Evolutionary conservation across 2,797 vertebrate species (phyloP), one percentile per base, ranked within the genome.

Genomic region (Pagetopsis macropterus): DNA sequence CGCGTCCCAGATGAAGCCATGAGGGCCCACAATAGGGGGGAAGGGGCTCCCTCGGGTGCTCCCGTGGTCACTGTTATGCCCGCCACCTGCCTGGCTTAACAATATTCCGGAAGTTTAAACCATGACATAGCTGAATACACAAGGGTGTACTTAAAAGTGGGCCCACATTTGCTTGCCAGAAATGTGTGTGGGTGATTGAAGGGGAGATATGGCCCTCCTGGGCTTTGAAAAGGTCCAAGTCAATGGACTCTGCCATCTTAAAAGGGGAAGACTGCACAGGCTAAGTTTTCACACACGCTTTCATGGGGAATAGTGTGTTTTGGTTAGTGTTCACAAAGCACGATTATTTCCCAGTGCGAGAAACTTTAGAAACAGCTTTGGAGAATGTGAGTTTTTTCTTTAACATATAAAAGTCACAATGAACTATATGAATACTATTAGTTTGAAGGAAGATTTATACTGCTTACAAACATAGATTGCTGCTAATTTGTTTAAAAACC

Each of bases 71-170:
- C 86, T 89, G 85, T 80, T 87, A 83, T 91, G 87, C 91, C 91
- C 88, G 87, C 92, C 89, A 93, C 92, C 93, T 94, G 92, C 87
- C 88, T 90, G 88, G 80, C 87, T 89, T 85, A 85, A 93, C 87
- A 92, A 91, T 87, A 88, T 91, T 81, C 84, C 84, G 86, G 88
- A 93, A 90, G 89, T 90, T 84, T 80, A 87, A 91, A 86, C 80
- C 85, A 81, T 89, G 88, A 92, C 90, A 91, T 93, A 91, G 91
- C 88, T 92, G 81, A 93, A 92, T 91, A 90, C 91, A 92, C 90
- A 78, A 80, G 91, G 88, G 92, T 72, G 73, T 66, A 84, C 87
- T 92, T 91, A 89, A 91, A 88, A 89, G 86, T 83, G 84, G 87
- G 84, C 90, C 88, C 91, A 88, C 84, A 87, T 93, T 93, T 72